Conservation (phyloP, 1,140 invertebrate genomes). For the Drosophila lowei region DNA sequence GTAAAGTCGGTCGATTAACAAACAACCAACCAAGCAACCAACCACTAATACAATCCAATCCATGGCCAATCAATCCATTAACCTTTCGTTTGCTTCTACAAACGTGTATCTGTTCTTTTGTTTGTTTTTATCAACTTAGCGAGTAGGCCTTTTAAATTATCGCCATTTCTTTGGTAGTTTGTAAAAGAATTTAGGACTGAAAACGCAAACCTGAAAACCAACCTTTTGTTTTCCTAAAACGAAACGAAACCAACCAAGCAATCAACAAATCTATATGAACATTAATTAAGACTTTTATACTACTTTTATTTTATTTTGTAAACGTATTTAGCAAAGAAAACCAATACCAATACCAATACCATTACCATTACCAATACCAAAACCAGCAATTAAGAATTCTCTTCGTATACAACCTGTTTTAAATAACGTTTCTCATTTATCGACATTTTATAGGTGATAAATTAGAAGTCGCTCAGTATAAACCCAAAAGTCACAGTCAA, state of each 20-base stretch:
- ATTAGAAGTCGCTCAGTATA: slow-evolving; percentile 78
- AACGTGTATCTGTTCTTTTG: slow-evolving; percentile 6
- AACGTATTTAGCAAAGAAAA: slow-evolving; percentile 35
- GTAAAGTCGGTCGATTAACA: slow-evolving; percentile 39
- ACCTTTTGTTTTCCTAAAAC: slow-evolving; percentile 5
- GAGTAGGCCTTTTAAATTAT: slow-evolving; percentile 13
- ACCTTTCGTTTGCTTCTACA: slow-evolving; percentile 15
- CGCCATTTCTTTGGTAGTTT: slow-evolving; percentile 31
- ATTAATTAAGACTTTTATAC: slow-evolving; percentile 32
- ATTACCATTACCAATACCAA: slow-evolving; percentile 2
- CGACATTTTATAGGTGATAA: slow-evolving; percentile 82
- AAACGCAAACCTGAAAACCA: slow-evolving; percentile 27
- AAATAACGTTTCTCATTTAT: slow-evolving; percentile 80
- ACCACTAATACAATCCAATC: slow-evolving; percentile 22
- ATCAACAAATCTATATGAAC: slow-evolving; percentile 12
- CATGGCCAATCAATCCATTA: slow-evolving; percentile 11
- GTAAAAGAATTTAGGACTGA: slow-evolving; percentile 37
- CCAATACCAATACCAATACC: not conserved
- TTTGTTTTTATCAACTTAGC: slow-evolving; percentile 11
- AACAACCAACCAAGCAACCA: not conserved
- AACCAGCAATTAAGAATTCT: slow-evolving; percentile 23
- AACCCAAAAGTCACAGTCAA: slow-evolving; percentile 79
- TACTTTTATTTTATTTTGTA: slow-evolving; percentile 19
- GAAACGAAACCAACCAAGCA: not conserved
- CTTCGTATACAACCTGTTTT: slow-evolving; percentile 37